Evolutionary conservation across 2,797 vertebrate species (phyloP).

Genomic region (Hylomyscus alleni): DNA sequence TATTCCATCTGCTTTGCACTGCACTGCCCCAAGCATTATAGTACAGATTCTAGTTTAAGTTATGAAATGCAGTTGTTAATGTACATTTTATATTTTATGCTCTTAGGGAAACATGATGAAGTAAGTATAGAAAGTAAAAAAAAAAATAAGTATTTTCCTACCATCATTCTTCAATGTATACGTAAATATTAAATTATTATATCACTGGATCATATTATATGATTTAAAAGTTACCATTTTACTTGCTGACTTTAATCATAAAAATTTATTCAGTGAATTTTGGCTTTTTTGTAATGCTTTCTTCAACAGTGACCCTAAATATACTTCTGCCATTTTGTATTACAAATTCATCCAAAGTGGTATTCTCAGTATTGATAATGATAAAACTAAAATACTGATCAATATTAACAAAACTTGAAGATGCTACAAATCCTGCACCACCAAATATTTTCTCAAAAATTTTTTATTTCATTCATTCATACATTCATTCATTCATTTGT

Average conservation of each 20-base stretch:
- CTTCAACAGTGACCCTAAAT: background rate
- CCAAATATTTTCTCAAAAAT: no score
- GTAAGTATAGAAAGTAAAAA: background rate
- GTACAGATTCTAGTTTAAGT: background rate
- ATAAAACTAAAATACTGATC: background rate
- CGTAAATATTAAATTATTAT: background rate
- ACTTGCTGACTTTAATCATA: background rate
- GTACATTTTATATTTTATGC: background rate
- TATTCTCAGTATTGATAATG: background rate
- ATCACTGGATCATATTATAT: background rate
- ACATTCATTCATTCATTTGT: no score
- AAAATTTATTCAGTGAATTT: background rate
- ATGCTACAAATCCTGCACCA: background rate
- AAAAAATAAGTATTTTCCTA: background rate
- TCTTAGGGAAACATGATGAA: background rate
- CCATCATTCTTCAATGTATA: background rate
- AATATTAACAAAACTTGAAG: background rate
- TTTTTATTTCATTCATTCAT: no score
- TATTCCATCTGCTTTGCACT: background rate
- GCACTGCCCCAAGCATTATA: background rate
- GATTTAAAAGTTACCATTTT: background rate
- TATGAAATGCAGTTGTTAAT: background rate
- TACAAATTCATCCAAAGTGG: background rate
- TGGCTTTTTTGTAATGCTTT: background rate
- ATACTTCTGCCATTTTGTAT: background rate